Evolutionary conservation across 2,113 vertebrate species (phyloP).

Genomic region (Corythoichthys haematopterus): DNA sequence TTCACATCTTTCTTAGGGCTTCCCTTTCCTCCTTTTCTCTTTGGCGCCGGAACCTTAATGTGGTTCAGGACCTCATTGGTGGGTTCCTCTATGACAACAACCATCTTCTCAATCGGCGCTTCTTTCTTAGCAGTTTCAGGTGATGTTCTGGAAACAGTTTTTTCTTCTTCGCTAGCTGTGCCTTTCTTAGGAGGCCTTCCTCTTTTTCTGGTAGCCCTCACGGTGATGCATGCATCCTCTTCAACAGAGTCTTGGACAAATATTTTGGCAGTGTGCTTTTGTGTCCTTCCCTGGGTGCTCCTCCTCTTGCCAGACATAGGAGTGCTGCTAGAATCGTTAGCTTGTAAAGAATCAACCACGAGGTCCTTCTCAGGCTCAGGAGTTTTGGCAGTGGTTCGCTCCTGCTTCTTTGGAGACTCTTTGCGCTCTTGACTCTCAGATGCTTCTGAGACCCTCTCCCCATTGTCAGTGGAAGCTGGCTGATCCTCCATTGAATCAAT

Average conservation of each 20-base stretch:
- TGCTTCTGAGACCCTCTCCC: not conserved
- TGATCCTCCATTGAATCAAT: constrained; percentile 49
- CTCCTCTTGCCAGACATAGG: constrained; percentile 6
- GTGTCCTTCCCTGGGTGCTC: constrained; percentile 29
- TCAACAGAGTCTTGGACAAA: constrained; percentile 40
- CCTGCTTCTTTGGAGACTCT: constrained; percentile 20
- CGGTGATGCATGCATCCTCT: not conserved
- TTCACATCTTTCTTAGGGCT: constrained; percentile 29
- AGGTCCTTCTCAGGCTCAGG: constrained; percentile 14
- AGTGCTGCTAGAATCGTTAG: constrained; percentile 3
- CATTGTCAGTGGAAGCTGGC: not conserved
- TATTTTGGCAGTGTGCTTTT: constrained; percentile 6
- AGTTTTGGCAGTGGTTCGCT: not conserved
- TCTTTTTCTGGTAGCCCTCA: constrained; percentile 31
- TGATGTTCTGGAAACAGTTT: constrained; percentile 13
- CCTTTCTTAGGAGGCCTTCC: constrained; percentile 6
- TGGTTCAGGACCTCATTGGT: constrained; percentile 23
- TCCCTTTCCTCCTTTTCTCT: constrained; percentile 17
- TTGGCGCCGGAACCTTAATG: constrained; percentile 1
- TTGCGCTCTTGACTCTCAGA: constrained; percentile 2
- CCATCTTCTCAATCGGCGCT: constrained; percentile 3
- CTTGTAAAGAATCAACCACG: constrained; percentile 36
- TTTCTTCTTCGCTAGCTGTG: constrained; percentile 6
- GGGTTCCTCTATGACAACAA: not conserved
- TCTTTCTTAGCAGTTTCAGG: not conserved